phyloP scores from a whole-genome alignment of 2,888 invertebrate species.

The Limnephilus auricula region DNA sequence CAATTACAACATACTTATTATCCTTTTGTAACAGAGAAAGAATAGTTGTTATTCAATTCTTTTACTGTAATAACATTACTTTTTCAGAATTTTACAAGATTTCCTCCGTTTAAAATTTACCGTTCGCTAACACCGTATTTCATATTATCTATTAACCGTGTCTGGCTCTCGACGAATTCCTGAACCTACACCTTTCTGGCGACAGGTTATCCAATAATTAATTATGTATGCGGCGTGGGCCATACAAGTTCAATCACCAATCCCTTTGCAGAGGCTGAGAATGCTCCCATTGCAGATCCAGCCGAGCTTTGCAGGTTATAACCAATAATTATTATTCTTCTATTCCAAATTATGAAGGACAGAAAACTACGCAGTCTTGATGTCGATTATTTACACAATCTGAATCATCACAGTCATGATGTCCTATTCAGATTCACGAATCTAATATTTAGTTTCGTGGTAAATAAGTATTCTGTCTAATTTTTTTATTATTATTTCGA shows the following conservation, averaged over 20 bases:
- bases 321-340: background rate
- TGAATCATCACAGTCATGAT: background rate
- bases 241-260: slow-evolving; percentile 14
- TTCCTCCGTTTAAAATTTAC: background rate
- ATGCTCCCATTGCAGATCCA: background rate
- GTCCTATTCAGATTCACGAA: background rate
- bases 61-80: background rate
- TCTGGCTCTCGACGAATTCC: background rate
- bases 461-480: too few species aligned
- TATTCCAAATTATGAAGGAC: background rate
- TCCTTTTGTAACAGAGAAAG: background rate
- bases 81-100: background rate
- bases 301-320: background rate
- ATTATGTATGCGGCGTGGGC: slow-evolving; percentile 34
- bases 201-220: slow-evolving; percentile 42
- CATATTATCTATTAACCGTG: background rate
- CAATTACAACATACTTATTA: background rate
- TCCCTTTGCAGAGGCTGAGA: slow-evolving; percentile 38
- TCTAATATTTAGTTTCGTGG: too few species aligned
- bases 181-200: background rate
- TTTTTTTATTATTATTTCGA: too few species aligned
- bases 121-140: background rate
- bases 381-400: background rate
- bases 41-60: background rate
- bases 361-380: background rate